These are phyloP conservation scores for Platycheirus albimanus DNA, from an alignment of 2,888 invertebrate genomes.

Conservation along the genomic window DNA sequence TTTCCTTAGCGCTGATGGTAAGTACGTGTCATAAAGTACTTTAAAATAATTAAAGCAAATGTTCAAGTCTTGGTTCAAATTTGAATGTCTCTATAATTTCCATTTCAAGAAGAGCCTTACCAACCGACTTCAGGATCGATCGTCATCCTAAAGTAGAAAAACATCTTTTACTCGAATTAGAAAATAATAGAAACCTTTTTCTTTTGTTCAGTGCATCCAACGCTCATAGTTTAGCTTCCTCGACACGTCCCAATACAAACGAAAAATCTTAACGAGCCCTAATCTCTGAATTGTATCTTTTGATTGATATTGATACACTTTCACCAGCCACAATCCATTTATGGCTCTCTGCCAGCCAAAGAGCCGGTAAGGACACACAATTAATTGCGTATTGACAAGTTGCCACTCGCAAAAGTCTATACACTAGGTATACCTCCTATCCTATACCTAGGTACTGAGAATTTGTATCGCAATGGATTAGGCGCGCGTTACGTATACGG, in stretches of 20 bases:
- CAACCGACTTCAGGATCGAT: too few species aligned
- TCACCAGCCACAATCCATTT: constrained; percentile 60
- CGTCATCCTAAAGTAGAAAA: too few species aligned
- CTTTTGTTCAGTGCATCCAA: constrained; percentile 14
- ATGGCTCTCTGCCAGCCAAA: constrained; percentile 31
- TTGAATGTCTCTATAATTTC: too few species aligned
- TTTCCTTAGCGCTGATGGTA: too few species aligned
- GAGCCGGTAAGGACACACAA: constrained; percentile 67
- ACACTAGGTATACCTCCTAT: background rate
- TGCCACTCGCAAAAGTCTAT: constrained; percentile 47
- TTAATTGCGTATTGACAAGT: constrained; percentile 73
- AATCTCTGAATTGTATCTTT: constrained; percentile 65
- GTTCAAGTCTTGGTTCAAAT: too few species aligned
- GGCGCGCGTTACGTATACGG: constrained; percentile 35
- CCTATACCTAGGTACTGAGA: constrained; percentile 25
- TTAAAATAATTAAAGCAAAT: too few species aligned
- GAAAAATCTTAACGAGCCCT: constrained; percentile 50
- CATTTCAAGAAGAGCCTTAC: too few species aligned
- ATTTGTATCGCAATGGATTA: constrained; percentile 45
- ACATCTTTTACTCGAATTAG: too few species aligned
- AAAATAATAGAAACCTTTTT: background rate
- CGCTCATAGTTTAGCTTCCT: background rate
- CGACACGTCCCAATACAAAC: constrained; percentile 14
- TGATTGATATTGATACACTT: constrained; percentile 72
- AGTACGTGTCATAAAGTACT: too few species aligned